Evolutionary conservation across 2,113 vertebrate genomes (phyloP), one percentile per base, ranked within the genome.

Genomic region (Lepus americanus): DNA sequence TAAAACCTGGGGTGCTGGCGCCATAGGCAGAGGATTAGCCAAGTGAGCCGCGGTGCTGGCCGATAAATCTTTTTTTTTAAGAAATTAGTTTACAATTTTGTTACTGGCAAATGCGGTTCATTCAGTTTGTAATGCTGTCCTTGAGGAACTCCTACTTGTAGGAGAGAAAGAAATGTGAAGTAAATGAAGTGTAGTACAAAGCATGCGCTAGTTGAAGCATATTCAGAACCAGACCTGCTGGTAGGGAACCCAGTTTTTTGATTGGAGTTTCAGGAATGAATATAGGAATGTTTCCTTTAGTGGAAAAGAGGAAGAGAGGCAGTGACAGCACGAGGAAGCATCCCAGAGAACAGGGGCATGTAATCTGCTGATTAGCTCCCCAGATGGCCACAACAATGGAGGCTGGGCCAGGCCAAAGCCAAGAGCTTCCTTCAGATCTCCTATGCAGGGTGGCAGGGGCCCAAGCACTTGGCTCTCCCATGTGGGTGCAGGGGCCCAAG

Each of bases 111-210:
- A 64, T 83, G 19, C 78, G 12, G 22, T 86, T 88, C 95, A 7
- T 89, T 96, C 29, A 73, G 1, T 94, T 39, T 89, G 20, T 83
- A 85, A 77, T 55, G 9, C 11, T 93, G 20, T 72, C 29, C 66
- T 93, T 92, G 87, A 81, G 77, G 51, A 93, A 77, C 70, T 91
- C 36, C n/a, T n/a, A 29, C 23, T 79, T 69, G 49, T 87, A 69
- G 44, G 63, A 86, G 29, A 89, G 74, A 86, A 23, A 14, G 67
- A 80, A 93, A 51, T 70, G 19, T 90, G 80, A 90, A 90, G 94
- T 23, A 51, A 78, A 78, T 66, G 12, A 72, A 80, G 33, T 80
- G 12, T 53, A 61, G 12, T 53, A 72, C 31, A 33, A 20, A 33
- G 5, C 83, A 13, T 55, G 25, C 22, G 29, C 31, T 80, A 19